Conservation (phyloP, 2,797 vertebrate species). For the Megalops cyprinoides region DNA sequence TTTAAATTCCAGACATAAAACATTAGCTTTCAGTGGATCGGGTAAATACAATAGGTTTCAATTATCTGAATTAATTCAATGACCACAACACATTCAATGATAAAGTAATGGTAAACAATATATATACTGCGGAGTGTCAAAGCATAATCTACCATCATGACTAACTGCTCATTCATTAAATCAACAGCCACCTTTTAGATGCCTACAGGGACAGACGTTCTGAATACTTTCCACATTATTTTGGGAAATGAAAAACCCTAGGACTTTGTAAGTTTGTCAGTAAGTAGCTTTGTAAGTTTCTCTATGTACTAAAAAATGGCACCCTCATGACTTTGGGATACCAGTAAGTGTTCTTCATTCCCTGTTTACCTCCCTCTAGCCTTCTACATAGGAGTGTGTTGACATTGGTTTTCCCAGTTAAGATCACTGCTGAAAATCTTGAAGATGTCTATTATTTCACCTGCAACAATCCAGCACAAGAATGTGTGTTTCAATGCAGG, state of each 20-base stretch:
- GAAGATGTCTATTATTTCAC: neutral
- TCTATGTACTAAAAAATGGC: neutral
- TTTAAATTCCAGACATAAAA: neutral
- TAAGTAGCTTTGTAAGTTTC: neutral
- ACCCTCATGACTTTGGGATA: no score
- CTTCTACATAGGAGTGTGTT: neutral
- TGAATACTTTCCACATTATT: conserved; percentile 15
- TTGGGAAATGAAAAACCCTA: conserved; percentile 1
- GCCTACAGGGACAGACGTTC: neutral
- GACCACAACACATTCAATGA: neutral
- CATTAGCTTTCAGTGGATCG: neutral
- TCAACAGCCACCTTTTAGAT: neutral
- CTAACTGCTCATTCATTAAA: neutral
- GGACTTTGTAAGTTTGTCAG: neutral
- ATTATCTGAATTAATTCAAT: neutral
- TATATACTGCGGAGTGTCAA: neutral
- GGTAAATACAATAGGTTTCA: neutral
- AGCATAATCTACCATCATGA: neutral
- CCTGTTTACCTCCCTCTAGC: neutral
- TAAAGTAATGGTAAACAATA: neutral
- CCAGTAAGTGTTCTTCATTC: neutral
- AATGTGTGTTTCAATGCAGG: no score
- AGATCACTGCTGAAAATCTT: neutral
- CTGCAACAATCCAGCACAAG: no score
- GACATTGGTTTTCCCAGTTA: neutral